These are phyloP conservation scores for Lasius fuliginosus DNA, from an alignment of 2,888 invertebrate genomes.

Conservation along the genomic window DNA sequence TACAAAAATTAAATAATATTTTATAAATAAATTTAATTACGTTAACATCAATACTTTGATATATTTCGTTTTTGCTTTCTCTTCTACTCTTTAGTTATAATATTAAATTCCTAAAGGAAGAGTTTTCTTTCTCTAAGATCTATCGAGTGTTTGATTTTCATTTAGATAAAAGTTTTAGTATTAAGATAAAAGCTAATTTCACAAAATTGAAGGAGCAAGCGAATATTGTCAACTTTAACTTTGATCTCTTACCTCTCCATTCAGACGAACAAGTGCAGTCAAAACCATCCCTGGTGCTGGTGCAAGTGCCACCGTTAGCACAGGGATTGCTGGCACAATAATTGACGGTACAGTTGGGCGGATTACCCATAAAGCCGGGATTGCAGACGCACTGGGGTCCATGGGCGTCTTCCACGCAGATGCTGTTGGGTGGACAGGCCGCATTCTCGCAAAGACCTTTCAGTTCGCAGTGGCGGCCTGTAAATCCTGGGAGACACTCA, in stretches of 20 bases:
- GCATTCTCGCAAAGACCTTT: conserved; percentile 86
- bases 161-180: not conserved
- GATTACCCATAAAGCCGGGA: conserved; percentile 87
- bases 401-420: conserved; percentile 88
- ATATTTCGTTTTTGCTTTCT: not conserved
- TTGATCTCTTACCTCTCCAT: conserved; percentile 88
- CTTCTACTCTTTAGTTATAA: too few relatives aligned
- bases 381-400: conserved; percentile 89
- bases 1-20: conserved; percentile 9
- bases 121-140: not conserved
- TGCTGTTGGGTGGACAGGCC: conserved; percentile 89
- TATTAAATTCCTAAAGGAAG: not conserved
- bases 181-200: not conserved
- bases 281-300: conserved; percentile 87
- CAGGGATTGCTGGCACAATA: conserved; percentile 91
- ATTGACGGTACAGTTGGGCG: conserved; percentile 86
- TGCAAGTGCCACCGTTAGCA: conserved; percentile 92
- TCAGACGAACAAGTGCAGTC: conserved; percentile 92
- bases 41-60: not conserved
- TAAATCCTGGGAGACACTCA: conserved; percentile 87
- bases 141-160: not conserved
- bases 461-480: conserved; percentile 87
- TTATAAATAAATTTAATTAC: too few relatives aligned
- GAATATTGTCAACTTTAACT: not conserved
- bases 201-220: not conserved